Base-by-base conservation (phyloP, 2,113 vertebrate genomes). In the Rhinogobius similis region DNA sequence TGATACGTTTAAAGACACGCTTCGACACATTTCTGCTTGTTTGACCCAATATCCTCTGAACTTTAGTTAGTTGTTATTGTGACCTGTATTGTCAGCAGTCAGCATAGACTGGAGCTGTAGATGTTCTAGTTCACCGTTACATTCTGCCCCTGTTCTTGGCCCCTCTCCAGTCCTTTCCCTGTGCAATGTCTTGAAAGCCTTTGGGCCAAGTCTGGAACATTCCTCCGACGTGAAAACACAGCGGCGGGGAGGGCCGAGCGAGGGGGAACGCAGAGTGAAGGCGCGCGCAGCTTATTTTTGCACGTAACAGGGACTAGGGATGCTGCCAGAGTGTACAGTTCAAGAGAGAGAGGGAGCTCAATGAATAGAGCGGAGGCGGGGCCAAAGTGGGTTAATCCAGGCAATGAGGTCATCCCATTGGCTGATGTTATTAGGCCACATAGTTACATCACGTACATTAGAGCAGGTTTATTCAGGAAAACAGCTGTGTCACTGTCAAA, bases 201-300 rank as follows among this genome's bases (percentile, higher is more conserved):
- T 68, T 29, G 1, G 65, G 56, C 61, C 53, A 14, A n/a, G 55
- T 68, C 75, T 75, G 79, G 77, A 78, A 83, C 81, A 86, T 91
- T 90, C 83, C 86, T 83, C 0, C n/a, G 38, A 65, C 70, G 77
- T 21, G 75, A 86, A 87, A 84, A 83, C 86, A 88, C 48, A 44
- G 65, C 55, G 68, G 71, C 44, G 43, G 4, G 41, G 41, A 16
- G 13, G 12, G 14, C 13, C 14, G 41, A 44, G 68, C 39, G 48
- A 65, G 72, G 46, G 32, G 27, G 62, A 21, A 3, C 64, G 64
- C 72, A 18, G 12, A 41, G 62, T 68, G 62, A 67, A 20, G 20
- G n/a, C n/a, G n/a, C n/a, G n/a, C n/a, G n/a, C n/a, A n/a, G n/a
- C n/a, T n/a, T n/a, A n/a, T n/a, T n/a, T n/a, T n/a, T n/a, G 38